A percentile compares a stretch with the other conserved stretches of the same genome.
Conservation (phyloP, 1,140 invertebrate species). For the Caenorhabditis latens region DNA sequence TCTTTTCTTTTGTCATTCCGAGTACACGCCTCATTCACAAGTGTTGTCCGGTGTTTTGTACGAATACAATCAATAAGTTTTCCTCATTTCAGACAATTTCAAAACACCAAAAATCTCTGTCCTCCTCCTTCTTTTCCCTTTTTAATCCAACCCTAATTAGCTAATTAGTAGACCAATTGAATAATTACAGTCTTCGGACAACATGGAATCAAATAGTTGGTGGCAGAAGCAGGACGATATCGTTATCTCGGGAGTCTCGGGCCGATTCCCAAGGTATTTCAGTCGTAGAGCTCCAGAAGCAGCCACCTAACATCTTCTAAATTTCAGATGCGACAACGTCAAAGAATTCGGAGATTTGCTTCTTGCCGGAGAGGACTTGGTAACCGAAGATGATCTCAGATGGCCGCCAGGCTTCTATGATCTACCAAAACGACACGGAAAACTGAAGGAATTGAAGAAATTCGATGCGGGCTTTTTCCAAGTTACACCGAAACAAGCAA, state of each 20-base stretch:
- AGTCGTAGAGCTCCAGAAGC: not conserved
- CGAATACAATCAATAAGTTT: conserved; percentile 22
- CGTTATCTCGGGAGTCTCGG: conserved; percentile 90
- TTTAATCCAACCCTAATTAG: not conserved
- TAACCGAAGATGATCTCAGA: conserved; percentile 87
- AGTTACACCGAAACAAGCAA: conserved; percentile 82
- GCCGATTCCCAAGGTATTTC: conserved; percentile 84
- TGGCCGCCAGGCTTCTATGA: conserved; percentile 86
- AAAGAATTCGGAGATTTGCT: conserved; percentile 90
- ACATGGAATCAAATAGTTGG: conserved; percentile 71
- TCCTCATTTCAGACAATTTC: not conserved
- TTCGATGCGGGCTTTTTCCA: conserved; percentile 81
- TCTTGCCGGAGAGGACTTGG: conserved; percentile 87
- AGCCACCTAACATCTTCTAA: not conserved
- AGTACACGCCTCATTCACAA: conserved; percentile 43
- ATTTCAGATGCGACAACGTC: conserved; percentile 84
- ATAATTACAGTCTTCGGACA: conserved; percentile 75
- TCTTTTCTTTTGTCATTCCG: conserved; percentile 23
- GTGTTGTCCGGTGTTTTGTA: not conserved
- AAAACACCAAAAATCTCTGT: not conserved
- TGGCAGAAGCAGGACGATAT: conserved; percentile 83
- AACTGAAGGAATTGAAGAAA: conserved; percentile 87
- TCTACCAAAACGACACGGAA: conserved; percentile 87
- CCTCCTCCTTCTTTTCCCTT: not conserved
- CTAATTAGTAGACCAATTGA: too few relatives aligned